Base-by-base conservation (phyloP, 2,888 invertebrate genomes). In the Thera obeliscata region DNA sequence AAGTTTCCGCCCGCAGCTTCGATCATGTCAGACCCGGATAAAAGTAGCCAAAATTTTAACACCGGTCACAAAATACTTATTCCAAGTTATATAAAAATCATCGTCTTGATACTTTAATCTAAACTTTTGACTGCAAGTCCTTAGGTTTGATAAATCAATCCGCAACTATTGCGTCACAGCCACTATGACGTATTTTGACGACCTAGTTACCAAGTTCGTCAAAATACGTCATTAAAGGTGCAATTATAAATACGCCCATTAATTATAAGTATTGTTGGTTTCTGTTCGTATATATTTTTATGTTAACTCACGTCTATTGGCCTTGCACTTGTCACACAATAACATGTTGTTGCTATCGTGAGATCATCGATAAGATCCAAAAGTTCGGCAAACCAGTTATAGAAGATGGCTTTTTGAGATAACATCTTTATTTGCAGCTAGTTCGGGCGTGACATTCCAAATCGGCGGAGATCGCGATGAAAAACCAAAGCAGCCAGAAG, bases 391-490 rank as follows among this genome's bases (percentile, higher is more conserved):
- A 59, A 56, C 56, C 36, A 41, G 49, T 43, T 67, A 59, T 41
- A n/a, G 36, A 35, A 66, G 46, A 66, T 62, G 57, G 50, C 38
- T 41, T 22, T n/a, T n/a, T 2, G 6, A 61, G 49, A 61, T 57
- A 38, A 50, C 46, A 33, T 60, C 22, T 55, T 57, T 41, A 9
- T 71, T 89, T 88, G 38, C 86, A 93, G 93, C 93, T 58, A 93
- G 93, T 78, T 94, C 94, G 72, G 94, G 94, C 36, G 96, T 96
- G 55, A 96, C 95, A 80, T 96, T 96, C 87, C 96, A 96, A 86
- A 95, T 96, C 76, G 96, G 96, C 61, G 95, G 94, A 64, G 95
- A 95, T 78, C 91, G 90, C 78, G 94, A 94, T 72, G 95, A 95
- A 70, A 95, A 94, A 78, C 90, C 94, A 41, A 93, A 92, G 75